These are phyloP conservation scores for Philaethria dido DNA, from an alignment of 2,888 invertebrate species.

Conservation along the genomic window DNA sequence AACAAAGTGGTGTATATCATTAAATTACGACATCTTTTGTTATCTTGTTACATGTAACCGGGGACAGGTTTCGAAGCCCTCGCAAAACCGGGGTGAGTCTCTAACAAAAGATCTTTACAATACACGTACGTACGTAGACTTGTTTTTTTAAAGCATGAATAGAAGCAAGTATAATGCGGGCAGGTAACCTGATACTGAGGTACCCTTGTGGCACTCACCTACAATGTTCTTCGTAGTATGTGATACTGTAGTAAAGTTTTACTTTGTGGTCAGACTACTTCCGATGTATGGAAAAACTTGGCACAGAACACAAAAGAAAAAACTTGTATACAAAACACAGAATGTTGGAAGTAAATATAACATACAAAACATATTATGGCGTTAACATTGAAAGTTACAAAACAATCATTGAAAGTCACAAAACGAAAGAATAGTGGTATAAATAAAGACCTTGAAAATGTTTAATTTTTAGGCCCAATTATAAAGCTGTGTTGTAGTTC, in stretches of 20 bases:
- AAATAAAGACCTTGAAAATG: neutral
- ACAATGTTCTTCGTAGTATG: conserved; percentile 37
- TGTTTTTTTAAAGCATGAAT: conserved; percentile 61
- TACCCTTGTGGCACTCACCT: conserved; percentile 41
- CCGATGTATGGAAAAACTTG: conserved; percentile 28
- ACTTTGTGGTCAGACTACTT: conserved; percentile 42
- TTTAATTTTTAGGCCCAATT: neutral
- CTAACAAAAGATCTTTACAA: conserved; percentile 60
- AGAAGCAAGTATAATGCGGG: conserved; percentile 59
- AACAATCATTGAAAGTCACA: too few species aligned
- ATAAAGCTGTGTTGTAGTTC: neutral
- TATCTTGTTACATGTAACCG: conserved; percentile 55
- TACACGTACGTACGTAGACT: conserved; percentile 58
- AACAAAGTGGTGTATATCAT: conserved; percentile 29
- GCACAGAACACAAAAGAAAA: neutral
- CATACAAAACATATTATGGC: neutral
- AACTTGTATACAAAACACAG: conserved; percentile 1
- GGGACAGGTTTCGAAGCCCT: conserved; percentile 65
- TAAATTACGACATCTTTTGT: conserved; percentile 55
- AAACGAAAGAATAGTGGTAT: conserved; percentile 23
- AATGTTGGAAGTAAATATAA: neutral
- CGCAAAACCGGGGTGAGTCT: conserved; percentile 57
- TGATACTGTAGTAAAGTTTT: conserved; percentile 37
- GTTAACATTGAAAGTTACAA: neutral
- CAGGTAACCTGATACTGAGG: conserved; percentile 46